Evolutionary conservation across 1,140 invertebrate species (phyloP).

Genomic region (Eumeta japonica): DNA sequence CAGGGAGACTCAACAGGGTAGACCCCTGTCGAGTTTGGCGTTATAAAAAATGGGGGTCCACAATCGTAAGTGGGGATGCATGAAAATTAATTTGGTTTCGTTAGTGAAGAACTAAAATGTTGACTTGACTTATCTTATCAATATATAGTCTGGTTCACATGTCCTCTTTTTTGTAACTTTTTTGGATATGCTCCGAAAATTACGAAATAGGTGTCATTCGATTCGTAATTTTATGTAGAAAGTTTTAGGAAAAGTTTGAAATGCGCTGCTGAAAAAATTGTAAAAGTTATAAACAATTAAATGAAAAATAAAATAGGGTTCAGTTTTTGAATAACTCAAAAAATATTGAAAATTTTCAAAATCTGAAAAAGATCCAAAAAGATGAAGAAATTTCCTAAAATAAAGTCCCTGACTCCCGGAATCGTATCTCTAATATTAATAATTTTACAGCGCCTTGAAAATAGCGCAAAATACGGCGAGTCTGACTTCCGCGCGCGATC

Average conservation of each 20-base stretch:
- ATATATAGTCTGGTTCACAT: too few species aligned
- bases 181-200: too few species aligned
- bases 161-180: too few species aligned
- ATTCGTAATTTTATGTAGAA: not conserved
- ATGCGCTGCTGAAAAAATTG: not conserved
- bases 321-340: slow-evolving; percentile 1
- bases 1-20: too few species aligned
- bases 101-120: too few species aligned
- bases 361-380: not conserved
- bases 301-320: not conserved
- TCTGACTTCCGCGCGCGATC: not conserved
- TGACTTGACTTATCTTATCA: too few species aligned
- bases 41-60: too few species aligned
- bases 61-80: too few species aligned
- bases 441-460: not conserved
- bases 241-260: not conserved
- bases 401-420: not conserved
- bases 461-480: not conserved
- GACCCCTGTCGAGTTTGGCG: too few species aligned
- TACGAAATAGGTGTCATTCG: slow-evolving; percentile 1
- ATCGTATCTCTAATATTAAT: slow-evolving; percentile 1
- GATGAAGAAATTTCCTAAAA: not conserved
- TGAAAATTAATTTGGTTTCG: too few species aligned
- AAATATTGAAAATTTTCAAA: not conserved
- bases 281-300: slow-evolving; percentile 1